Percentiles rank a stretch among this genome's conserved stretches.
These are phyloP conservation scores for Melitaea cinxia DNA, from an alignment of 1,140 invertebrate genomes.

Conservation along the genomic window DNA sequence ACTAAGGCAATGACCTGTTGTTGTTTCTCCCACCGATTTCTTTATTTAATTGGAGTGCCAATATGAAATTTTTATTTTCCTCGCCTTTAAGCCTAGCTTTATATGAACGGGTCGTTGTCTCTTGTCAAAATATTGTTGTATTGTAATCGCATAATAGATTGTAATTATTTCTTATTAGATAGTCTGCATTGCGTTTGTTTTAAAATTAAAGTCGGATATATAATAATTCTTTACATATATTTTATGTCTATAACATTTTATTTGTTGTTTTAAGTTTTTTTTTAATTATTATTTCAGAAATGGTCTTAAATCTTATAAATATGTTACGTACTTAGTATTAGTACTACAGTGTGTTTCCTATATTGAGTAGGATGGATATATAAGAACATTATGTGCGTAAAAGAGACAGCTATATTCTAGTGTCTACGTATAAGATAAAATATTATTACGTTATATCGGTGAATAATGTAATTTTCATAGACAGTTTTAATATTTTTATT, in stretches of 20 bases:
- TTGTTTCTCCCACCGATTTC: slow-evolving; percentile 43
- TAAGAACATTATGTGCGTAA: no score
- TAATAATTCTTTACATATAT: no score
- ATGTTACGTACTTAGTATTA: no score
- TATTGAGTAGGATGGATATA: no score
- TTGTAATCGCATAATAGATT: slow-evolving; percentile 65
- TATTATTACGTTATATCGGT: neutral
- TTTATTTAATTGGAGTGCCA: slow-evolving; percentile 47
- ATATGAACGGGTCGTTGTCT: slow-evolving; percentile 26
- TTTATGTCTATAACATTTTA: no score
- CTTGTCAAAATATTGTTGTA: slow-evolving; percentile 54
- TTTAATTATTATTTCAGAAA: no score
- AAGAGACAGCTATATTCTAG: no score
- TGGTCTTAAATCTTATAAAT: no score
- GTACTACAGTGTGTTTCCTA: no score
- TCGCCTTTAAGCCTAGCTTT: slow-evolving; percentile 6
- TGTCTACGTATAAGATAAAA: no score
- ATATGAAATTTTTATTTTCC: slow-evolving; percentile 28
- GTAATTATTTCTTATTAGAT: slow-evolving; percentile 61
- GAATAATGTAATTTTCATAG: neutral
- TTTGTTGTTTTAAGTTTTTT: no score
- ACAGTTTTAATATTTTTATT: slow-evolving; percentile 1
- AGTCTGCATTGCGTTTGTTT: slow-evolving; percentile 62
- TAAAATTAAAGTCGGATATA: no score
- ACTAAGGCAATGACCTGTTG: slow-evolving; percentile 27